Evolutionary conservation across 2,888 invertebrate genomes (phyloP).

Genomic region (Polietes domitor): DNA sequence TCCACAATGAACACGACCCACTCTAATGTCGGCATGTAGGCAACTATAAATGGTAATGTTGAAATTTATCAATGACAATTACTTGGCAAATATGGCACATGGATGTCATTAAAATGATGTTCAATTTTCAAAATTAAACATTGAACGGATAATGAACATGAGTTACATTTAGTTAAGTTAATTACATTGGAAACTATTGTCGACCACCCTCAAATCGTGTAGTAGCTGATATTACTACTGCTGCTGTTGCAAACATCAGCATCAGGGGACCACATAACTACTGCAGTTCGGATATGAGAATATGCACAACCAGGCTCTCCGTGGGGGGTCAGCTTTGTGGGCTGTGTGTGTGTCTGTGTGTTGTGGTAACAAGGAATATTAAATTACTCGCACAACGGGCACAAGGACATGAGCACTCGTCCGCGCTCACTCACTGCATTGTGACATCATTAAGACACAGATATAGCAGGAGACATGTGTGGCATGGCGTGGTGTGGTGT

Average conservation of each 20-base stretch:
- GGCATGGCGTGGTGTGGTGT: not conserved
- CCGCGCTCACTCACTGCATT: no score
- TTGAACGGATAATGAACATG: conserved; percentile 52
- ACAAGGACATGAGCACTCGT: not conserved
- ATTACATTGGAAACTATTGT: conserved; percentile 36
- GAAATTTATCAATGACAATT: conserved; percentile 60
- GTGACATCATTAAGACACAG: no score
- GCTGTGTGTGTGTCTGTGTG: not conserved
- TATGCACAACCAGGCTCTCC: no score
- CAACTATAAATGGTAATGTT: not conserved
- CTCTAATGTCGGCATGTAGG: no score
- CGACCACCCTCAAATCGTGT: no score
- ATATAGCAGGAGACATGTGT: not conserved
- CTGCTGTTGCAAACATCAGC: not conserved
- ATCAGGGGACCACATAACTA: not conserved
- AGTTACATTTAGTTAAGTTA: conserved; percentile 64
- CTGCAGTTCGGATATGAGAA: not conserved
- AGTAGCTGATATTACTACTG: no score
- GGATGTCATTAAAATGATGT: conserved; percentile 62
- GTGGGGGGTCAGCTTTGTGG: no score
- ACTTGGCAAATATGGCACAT: conserved; percentile 49
- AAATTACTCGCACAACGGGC: not conserved
- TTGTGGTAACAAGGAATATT: conserved; percentile 1
- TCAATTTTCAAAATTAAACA: conserved; percentile 59
- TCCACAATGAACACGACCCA: no score